Percentiles rank a stretch among this genome's conserved stretches.
Evolutionary conservation across 1,140 invertebrate species (phyloP).

Genomic region (Linepithema humile): DNA sequence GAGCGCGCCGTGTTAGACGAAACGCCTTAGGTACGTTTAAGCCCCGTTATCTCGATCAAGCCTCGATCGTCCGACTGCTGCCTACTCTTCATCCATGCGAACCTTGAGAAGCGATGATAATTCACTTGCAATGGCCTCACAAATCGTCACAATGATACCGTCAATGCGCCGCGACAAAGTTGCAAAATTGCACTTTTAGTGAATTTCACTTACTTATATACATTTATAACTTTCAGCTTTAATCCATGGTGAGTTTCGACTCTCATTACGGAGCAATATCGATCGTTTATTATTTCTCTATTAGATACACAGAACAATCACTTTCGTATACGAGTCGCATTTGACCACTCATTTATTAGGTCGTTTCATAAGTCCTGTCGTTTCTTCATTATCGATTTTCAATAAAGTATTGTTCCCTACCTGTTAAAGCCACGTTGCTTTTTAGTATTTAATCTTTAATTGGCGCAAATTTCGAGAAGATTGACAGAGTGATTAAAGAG

Average conservation of each 20-base stretch:
- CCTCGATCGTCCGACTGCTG: constrained; percentile 57
- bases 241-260: not conserved
- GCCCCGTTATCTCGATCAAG: constrained; percentile 71
- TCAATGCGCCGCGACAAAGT: too few species aligned
- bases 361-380: too few species aligned
- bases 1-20: constrained; percentile 52
- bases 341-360: too few species aligned
- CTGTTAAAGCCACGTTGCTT: too few species aligned
- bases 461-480: too few species aligned
- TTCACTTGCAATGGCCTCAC: constrained; percentile 61
- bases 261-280: not conserved
- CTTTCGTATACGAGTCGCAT: too few species aligned
- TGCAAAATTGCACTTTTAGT: not conserved
- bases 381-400: too few species aligned
- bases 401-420: too few species aligned
- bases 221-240: not conserved
- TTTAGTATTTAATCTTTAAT: too few species aligned
- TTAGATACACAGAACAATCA: not conserved
- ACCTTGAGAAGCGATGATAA: constrained; percentile 73
- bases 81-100: constrained; percentile 59
- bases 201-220: not conserved
- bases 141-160: constrained; percentile 32
- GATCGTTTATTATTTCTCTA: not conserved
- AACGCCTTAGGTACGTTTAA: constrained; percentile 65
- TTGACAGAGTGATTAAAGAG: too few species aligned